A percentile compares a stretch with the other conserved stretches of the same genome.
Conservation (phyloP, 1,140 invertebrate genomes). For the Ceratina japonica region DNA sequence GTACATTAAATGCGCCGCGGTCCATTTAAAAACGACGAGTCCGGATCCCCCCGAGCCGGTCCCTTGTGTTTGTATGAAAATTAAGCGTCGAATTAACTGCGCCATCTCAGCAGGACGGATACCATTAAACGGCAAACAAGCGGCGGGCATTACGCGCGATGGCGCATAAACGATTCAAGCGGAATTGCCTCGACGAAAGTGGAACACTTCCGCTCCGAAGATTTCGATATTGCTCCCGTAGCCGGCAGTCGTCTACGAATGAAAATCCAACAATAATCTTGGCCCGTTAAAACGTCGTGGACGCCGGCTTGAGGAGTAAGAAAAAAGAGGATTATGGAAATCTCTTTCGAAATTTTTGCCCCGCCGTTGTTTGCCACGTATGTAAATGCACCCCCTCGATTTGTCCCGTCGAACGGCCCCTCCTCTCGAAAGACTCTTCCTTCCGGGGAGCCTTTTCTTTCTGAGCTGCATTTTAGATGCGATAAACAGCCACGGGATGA, state of each 20-base stretch:
- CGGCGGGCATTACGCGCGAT: constrained; percentile 18
- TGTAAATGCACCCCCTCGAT: constrained; percentile 42
- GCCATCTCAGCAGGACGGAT: constrained; percentile 24
- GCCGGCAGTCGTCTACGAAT: neutral
- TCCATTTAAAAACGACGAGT: neutral
- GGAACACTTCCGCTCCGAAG: constrained; percentile 4
- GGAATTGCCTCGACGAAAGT: constrained; percentile 15
- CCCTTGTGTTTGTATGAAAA: constrained; percentile 23
- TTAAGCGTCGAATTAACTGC: constrained; percentile 27
- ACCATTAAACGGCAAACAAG: constrained; percentile 27
- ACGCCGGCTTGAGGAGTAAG: neutral
- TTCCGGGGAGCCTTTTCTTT: neutral
- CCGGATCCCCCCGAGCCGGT: neutral
- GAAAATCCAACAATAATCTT: neutral
- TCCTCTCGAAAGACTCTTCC: constrained; percentile 27
- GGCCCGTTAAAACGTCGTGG: too few species aligned
- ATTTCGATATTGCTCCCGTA: neutral
- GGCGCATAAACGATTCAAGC: constrained; percentile 23
- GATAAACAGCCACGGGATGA: constrained; percentile 22
- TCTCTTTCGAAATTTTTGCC: neutral
- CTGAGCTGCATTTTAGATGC: constrained; percentile 30
- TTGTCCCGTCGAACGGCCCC: constrained; percentile 1
- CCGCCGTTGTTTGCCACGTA: constrained; percentile 26
- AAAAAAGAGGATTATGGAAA: neutral
- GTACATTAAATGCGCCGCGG: neutral